These are phyloP conservation scores for Conus ventricosus DNA, from an alignment of 1,140 invertebrate species.

Conservation along the genomic window DNA sequence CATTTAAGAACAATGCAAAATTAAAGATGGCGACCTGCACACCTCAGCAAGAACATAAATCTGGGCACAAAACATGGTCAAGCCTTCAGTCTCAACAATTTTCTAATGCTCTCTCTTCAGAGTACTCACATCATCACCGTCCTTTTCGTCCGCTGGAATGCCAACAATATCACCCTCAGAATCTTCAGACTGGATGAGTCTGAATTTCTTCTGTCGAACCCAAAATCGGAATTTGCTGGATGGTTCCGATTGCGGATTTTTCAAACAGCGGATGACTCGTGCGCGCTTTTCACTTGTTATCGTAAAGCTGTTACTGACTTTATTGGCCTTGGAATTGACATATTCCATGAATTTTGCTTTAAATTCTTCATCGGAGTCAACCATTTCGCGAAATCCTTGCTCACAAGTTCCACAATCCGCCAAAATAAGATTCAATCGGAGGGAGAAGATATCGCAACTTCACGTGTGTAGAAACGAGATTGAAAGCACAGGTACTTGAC, in stretches of 20 bases:
- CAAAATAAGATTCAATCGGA: neutral
- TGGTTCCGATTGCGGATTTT: slow-evolving; percentile 36
- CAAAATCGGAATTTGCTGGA: slow-evolving; percentile 48
- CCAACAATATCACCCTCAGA: slow-evolving; percentile 42
- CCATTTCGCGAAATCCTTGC: neutral
- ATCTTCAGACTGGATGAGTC: slow-evolving; percentile 48
- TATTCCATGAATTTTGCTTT: slow-evolving; percentile 30
- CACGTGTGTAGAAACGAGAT: neutral
- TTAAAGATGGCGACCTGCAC: slow-evolving; percentile 35
- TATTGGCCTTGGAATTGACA: slow-evolving; percentile 16
- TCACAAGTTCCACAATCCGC: neutral
- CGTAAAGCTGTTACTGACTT: slow-evolving; percentile 35
- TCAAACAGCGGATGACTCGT: slow-evolving; percentile 40
- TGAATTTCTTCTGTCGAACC: slow-evolving; percentile 46
- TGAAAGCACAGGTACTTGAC: neutral
- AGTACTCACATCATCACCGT: slow-evolving; percentile 40
- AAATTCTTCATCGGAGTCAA: slow-evolving; percentile 15
- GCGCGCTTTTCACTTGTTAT: slow-evolving; percentile 22
- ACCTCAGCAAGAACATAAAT: neutral
- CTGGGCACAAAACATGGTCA: neutral
- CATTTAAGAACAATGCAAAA: slow-evolving; percentile 30
- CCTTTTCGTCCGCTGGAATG: slow-evolving; percentile 40
- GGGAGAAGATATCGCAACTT: neutral
- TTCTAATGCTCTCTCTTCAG: neutral
- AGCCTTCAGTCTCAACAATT: neutral